phyloP scores from a whole-genome alignment of 2,888 invertebrate species.

The Tyria jacobaeae region DNA sequence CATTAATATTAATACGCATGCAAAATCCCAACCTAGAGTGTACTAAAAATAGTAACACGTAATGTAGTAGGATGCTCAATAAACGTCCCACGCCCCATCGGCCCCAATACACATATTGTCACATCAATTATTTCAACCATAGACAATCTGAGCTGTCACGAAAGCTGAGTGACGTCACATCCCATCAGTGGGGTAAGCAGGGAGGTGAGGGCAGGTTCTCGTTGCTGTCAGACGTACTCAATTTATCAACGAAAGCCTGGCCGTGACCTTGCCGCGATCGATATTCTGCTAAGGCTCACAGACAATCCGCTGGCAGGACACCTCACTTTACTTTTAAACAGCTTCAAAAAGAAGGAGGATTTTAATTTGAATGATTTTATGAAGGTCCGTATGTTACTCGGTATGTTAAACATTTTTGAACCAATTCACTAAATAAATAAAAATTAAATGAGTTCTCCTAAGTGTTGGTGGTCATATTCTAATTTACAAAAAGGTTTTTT shows the following conservation, averaged over 20 bases:
- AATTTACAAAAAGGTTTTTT: no score
- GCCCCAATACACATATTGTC: neutral
- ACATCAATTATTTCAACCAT: constrained; percentile 4
- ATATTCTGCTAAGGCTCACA: neutral
- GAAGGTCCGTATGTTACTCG: no score
- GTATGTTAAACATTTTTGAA: no score
- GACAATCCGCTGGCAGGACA: neutral
- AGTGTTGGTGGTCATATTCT: no score
- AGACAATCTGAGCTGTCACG: constrained; percentile 11
- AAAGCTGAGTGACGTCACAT: constrained; percentile 11
- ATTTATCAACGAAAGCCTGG: constrained; percentile 9
- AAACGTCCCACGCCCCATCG: constrained; percentile 1
- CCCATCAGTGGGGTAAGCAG: constrained; percentile 3
- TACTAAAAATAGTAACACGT: neutral
- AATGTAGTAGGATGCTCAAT: neutral
- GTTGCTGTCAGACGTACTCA: constrained; percentile 2
- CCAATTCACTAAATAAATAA: no score
- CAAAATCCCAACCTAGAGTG: neutral
- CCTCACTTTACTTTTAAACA: neutral
- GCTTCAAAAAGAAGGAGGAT: no score
- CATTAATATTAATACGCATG: neutral
- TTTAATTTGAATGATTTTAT: no score
- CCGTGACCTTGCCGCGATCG: constrained; percentile 17
- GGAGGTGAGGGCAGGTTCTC: neutral
- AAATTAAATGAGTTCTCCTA: no score